Conservation (phyloP, 2,113 vertebrate species). For the Suncus etruscus region DNA sequence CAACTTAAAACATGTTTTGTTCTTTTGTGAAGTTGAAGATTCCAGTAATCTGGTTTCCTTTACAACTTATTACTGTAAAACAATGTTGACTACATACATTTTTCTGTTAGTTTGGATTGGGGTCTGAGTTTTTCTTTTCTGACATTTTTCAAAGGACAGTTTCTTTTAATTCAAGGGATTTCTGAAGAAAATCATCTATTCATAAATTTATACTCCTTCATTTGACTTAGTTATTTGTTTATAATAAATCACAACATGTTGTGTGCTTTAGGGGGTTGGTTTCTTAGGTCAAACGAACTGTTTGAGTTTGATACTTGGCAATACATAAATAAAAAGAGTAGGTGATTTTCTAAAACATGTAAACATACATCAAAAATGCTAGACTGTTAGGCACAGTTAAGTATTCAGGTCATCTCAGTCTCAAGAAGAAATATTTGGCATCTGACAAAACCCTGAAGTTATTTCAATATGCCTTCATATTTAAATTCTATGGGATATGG, state of each 20-base stretch:
- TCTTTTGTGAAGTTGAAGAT: slow-evolving; percentile 23
- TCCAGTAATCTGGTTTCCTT: slow-evolving; percentile 29
- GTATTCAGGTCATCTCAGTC: not conserved
- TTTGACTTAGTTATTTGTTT: slow-evolving; percentile 4
- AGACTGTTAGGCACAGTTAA: not conserved
- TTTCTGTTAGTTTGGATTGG: not conserved
- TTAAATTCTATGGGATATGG: too few relatives aligned
- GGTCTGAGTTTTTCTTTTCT: not conserved
- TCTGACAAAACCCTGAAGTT: not conserved
- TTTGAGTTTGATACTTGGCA: too few relatives aligned
- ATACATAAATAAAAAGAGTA: not conserved
- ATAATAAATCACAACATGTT: not conserved
- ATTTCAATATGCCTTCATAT: not conserved
- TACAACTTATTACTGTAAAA: slow-evolving; percentile 23
- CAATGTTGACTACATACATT: slow-evolving; percentile 15
- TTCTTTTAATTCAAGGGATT: slow-evolving; percentile 1
- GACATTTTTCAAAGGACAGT: not conserved
- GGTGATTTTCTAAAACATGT: not conserved
- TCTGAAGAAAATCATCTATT: slow-evolving; percentile 21
- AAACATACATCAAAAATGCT: not conserved
- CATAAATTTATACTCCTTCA: not conserved
- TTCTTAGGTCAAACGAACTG: slow-evolving; percentile 41
- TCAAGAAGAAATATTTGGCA: not conserved
- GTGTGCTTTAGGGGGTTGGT: not conserved
- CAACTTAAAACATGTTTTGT: slow-evolving; percentile 13